Evolutionary conservation across 2,113 vertebrate species (phyloP).

Genomic region (Ptyas mucosa): DNA sequence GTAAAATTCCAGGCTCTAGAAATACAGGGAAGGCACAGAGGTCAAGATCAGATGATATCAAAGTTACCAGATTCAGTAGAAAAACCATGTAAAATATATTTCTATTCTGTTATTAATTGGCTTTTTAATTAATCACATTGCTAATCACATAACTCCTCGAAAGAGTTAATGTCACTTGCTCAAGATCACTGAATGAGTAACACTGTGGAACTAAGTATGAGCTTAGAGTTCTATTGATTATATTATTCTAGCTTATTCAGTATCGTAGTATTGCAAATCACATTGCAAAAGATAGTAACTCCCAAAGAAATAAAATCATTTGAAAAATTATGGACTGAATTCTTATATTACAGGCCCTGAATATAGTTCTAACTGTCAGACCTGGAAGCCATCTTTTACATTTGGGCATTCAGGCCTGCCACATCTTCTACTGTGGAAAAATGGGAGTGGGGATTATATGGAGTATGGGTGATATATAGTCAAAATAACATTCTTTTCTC

Average conservation of each 20-base stretch:
- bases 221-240: background rate
- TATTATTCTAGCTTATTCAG: background rate
- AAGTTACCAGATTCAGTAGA: background rate
- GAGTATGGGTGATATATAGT: no score
- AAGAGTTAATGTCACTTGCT: background rate
- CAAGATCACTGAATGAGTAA: background rate
- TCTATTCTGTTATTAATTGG: background rate
- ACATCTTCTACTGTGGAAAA: no score
- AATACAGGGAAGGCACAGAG: background rate
- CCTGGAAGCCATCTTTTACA: no score
- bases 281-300: background rate
- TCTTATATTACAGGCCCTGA: background rate
- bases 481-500: no score
- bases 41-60: background rate
- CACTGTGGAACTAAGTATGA: background rate
- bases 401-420: no score
- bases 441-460: no score
- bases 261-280: background rate
- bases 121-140: background rate
- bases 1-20: background rate
- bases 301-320: background rate
- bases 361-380: background rate
- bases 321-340: background rate
- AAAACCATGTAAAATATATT: background rate
- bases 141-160: background rate